These are phyloP conservation scores for Dysidea cf. avara DNA, from an alignment of 37 sponge, comb jelly and placozoan species.

Conservation along the genomic window DNA sequence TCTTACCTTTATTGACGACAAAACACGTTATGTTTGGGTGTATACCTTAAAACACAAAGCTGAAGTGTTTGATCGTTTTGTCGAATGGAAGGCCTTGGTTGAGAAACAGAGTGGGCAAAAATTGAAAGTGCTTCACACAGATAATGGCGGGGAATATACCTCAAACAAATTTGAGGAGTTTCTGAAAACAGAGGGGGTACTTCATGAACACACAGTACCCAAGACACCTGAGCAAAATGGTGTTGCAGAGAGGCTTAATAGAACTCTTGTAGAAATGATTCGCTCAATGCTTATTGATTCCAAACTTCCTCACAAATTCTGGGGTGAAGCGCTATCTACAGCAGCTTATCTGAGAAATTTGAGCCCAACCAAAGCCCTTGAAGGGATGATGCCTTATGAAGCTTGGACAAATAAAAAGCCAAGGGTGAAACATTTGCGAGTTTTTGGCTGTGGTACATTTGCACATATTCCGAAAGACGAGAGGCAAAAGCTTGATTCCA, in stretches of 20 bases:
- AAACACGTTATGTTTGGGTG: slow-evolving; percentile 61
- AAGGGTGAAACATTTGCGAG: slow-evolving; percentile 2
- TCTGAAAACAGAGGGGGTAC: slow-evolving; percentile 54
- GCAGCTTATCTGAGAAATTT: slow-evolving; percentile 58
- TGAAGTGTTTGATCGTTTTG: slow-evolving; percentile 49
- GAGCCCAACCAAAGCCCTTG: slow-evolving; percentile 31
- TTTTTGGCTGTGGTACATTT: slow-evolving; percentile 7
- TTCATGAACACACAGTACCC: slow-evolving; percentile 58
- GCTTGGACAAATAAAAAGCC: slow-evolving; percentile 22
- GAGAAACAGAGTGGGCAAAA: slow-evolving; percentile 32
- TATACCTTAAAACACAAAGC: slow-evolving; percentile 50
- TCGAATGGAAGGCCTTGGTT: slow-evolving; percentile 68
- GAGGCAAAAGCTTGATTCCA: slow-evolving; percentile 8
- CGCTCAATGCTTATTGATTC: slow-evolving; percentile 66
- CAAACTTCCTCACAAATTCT: slow-evolving; percentile 58
- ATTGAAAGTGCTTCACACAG: slow-evolving; percentile 53
- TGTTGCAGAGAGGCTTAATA: slow-evolving; percentile 58
- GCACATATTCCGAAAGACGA: slow-evolving; percentile 14
- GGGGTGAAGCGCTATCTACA: slow-evolving; percentile 76
- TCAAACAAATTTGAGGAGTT: slow-evolving; percentile 41
- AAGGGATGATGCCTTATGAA: slow-evolving; percentile 17
- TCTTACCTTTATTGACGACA: slow-evolving; percentile 56
- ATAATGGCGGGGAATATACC: slow-evolving; percentile 63
- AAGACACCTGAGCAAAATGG: slow-evolving; percentile 79
- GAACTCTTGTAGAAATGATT: slow-evolving; percentile 64